Percentiles rank a stretch among this genome's conserved stretches.
Evolutionary conservation across 2,888 invertebrate species (phyloP).

Genomic region (Lordiphosa fenestrarum): DNA sequence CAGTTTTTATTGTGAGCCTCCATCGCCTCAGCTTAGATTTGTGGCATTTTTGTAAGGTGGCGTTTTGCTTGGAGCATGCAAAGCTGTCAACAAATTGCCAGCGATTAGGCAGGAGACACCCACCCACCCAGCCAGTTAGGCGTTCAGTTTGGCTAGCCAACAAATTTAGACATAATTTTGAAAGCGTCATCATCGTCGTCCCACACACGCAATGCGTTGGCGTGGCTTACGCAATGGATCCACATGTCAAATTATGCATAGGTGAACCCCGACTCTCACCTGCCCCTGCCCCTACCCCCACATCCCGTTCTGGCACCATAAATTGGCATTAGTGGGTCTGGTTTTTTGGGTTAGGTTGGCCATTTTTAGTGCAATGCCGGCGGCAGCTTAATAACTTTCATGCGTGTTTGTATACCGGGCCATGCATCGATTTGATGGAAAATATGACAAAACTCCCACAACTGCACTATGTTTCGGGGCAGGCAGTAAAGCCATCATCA

Average conservation of each 20-base stretch:
- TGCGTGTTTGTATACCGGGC: conserved; percentile 72
- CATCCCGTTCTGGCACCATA: conserved; percentile 41
- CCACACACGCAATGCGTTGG: conserved; percentile 31
- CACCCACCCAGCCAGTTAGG: conserved; percentile 14
- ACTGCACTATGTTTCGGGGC: conserved; percentile 2
- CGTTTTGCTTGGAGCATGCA: conserved; percentile 32
- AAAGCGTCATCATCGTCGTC: conserved; percentile 33
- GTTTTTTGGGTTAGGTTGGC: conserved; percentile 49
- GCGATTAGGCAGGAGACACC: conserved; percentile 48
- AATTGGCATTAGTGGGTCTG: conserved; percentile 65
- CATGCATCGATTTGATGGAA: conserved; percentile 51
- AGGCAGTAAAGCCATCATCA: too few relatives aligned
- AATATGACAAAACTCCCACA: conserved; percentile 17
- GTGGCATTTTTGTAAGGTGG: conserved; percentile 35
- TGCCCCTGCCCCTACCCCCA: not conserved
- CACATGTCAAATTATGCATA: conserved; percentile 65
- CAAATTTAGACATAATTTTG: conserved; percentile 64
- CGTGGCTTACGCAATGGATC: conserved; percentile 60
- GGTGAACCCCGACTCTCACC: not conserved
- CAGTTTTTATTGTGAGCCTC: conserved; percentile 27
- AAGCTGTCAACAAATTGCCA: conserved; percentile 69
- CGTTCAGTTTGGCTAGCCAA: conserved; percentile 41
- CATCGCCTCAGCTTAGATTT: conserved; percentile 42
- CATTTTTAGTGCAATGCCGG: conserved; percentile 47
- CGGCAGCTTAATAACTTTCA: conserved; percentile 70